These are phyloP conservation scores for Thamnophis sirtalis DNA, from an alignment of 2,113 vertebrate genomes.

Conservation along the genomic window DNA sequence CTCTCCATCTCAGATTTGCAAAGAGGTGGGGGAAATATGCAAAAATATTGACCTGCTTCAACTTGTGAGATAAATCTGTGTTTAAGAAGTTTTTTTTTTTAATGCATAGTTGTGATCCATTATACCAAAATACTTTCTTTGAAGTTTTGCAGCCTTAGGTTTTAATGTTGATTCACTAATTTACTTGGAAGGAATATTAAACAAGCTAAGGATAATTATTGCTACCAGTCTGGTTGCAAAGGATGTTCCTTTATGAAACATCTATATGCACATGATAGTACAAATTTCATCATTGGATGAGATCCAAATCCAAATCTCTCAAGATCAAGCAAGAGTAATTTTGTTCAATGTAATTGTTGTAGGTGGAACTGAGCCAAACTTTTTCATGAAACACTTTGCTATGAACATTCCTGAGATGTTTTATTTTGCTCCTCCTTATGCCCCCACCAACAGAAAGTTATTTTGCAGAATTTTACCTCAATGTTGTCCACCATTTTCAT, in stretches of 20 bases:
- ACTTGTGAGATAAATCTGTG: conserved; percentile 16
- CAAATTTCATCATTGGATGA: not conserved
- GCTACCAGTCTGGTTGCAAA: conserved; percentile 7
- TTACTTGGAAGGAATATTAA: conserved; percentile 45
- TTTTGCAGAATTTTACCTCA: not conserved
- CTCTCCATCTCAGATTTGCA: not conserved
- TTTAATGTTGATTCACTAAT: conserved; percentile 45
- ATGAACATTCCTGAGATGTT: not conserved
- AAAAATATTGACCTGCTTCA: not conserved
- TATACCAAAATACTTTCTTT: conserved; percentile 39
- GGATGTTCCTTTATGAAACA: not conserved
- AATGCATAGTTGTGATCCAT: not conserved
- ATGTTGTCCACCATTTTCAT: not conserved
- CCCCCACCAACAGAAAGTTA: not conserved
- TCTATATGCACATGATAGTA: not conserved
- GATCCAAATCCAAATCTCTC: not conserved
- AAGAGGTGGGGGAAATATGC: not conserved
- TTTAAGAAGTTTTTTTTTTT: conserved; percentile 29
- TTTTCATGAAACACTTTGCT: not conserved
- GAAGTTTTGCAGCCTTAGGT: not conserved
- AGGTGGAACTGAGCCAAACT: not conserved
- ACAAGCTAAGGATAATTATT: conserved; percentile 37
- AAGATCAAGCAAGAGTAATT: conserved; percentile 9
- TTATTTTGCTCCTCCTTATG: not conserved
- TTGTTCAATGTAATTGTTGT: not conserved